Base-by-base conservation (phyloP, 2,113 vertebrate genomes). In the Galbula dea region DNA sequence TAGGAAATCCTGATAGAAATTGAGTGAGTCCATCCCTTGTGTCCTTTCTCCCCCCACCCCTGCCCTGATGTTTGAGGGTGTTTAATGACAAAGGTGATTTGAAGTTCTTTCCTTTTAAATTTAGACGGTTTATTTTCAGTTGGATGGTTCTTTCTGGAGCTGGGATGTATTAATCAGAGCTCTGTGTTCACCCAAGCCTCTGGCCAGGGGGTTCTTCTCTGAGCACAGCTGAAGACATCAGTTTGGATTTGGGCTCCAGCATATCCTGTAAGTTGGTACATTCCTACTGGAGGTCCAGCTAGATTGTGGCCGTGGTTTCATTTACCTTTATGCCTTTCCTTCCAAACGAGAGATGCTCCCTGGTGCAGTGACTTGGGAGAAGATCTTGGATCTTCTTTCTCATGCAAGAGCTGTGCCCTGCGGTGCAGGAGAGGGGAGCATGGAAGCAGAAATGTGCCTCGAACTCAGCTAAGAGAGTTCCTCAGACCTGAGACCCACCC, bases 281-380 rank as follows among this genome's bases (percentile, higher is more conserved):
- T 75, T 89, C 20, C 17, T 1, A 1, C 3, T 18, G 26, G 36
- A 79, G 27, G 46, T 82, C 36, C 16, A 12, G 30, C 21, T 84
- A 41, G 37, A 20, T 46, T 57, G 29, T 0, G 0, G 3, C 0
- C 2, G 18, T 63, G 30, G 11, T 29, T 87, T 79, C 68, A 39
- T 43, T 89, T 55, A 39, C 48, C 21, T 82, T 72, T 68, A 55
- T 65, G 75, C 29, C 18, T 57, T 83, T 11, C 13, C 10, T 75
- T 75, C 23, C 20, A 23, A 20, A 41, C 48, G 66, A 78, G 29
- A 63, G 34, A 36, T 8, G 2, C 4, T 3, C 12, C n/a, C 12
- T 7, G 5, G 34, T 75, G 23, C 46, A 27, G n/a, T 67, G 57
- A 32, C 34, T 75, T 0, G 0, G 77, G 65, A 57, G 34, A 61